These are phyloP conservation scores for Toxotes jaculatrix DNA, from an alignment of 2,113 vertebrate species.

Conservation along the genomic window DNA sequence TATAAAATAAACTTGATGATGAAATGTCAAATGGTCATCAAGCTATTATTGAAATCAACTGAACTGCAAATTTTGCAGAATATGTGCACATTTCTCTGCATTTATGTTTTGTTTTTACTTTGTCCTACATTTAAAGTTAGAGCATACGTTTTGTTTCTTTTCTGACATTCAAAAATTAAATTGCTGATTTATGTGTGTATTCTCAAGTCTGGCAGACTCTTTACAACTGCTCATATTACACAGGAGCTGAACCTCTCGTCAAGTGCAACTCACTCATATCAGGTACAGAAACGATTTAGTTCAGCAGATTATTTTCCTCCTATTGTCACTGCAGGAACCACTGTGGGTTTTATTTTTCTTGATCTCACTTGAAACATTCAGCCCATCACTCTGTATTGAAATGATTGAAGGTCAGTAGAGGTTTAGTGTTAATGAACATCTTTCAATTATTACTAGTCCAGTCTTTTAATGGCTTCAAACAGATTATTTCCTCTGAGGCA, in stretches of 20 bases:
- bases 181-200: conserved; percentile 36
- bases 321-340: conserved; percentile 34
- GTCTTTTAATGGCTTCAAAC: conserved; percentile 29
- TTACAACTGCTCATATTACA: conserved; percentile 47
- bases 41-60: background rate
- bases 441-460: conserved; percentile 45
- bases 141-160: background rate
- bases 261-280: conserved; percentile 37
- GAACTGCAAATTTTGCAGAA: background rate
- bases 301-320: conserved; percentile 54
- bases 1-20: background rate
- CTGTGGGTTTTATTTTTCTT: conserved; percentile 32
- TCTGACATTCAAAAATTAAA: conserved; percentile 10
- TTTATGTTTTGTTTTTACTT: conserved; percentile 4
- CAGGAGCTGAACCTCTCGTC: conserved; percentile 29
- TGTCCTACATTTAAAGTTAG: background rate
- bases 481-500: conserved; percentile 29
- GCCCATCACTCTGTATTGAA: conserved; percentile 4
- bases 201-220: background rate
- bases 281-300: conserved; percentile 49
- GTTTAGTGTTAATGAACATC: conserved; percentile 47
- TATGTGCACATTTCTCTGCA: background rate
- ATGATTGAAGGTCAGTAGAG: conserved; percentile 55
- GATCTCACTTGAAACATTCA: conserved; percentile 28
- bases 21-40: conserved; percentile 1